A percentile compares a stretch with the other conserved stretches of the same genome.
Conservation (phyloP, 2,113 vertebrate genomes). For the Petrocephalus microphthalmus region DNA sequence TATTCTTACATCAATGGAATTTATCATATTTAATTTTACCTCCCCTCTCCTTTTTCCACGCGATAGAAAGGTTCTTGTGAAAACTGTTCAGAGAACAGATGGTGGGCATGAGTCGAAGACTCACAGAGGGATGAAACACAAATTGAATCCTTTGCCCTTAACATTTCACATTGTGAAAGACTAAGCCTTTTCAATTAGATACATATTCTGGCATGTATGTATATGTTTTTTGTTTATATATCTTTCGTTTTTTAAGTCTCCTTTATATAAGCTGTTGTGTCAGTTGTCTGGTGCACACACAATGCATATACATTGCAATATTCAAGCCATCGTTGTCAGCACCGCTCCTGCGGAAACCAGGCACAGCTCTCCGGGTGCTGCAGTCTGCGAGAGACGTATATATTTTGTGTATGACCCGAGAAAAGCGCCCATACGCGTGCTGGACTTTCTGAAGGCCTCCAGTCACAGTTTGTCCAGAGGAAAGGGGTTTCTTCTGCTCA, state of each 20-base stretch:
- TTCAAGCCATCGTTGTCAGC: conserved; percentile 31
- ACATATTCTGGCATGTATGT: background rate
- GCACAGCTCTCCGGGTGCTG: background rate
- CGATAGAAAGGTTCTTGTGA: conserved; percentile 27
- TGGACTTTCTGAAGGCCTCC: conserved; percentile 24
- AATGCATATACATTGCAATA: background rate
- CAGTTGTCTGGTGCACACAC: background rate
- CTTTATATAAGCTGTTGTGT: background rate
- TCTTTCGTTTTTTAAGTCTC: background rate
- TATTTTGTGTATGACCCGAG: conserved; percentile 11
- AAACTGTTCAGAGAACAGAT: conserved; percentile 30
- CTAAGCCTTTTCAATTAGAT: conserved; percentile 19
- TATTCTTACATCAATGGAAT: conserved; percentile 23
- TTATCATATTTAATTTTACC: conserved; percentile 19
- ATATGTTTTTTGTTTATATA: background rate
- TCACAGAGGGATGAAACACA: conserved; percentile 17
- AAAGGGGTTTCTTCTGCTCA: conserved; percentile 46
- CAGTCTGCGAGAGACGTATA: conserved; percentile 20
- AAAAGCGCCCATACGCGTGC: conserved; percentile 23
- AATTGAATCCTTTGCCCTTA: conserved; percentile 24
- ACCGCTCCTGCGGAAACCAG: conserved; percentile 15
- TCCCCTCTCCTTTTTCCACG: conserved; percentile 23
- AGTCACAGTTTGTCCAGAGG: conserved; percentile 36
- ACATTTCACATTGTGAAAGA: conserved; percentile 6
- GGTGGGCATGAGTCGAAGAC: conserved; percentile 32